phyloP scores from a whole-genome alignment of 2,888 invertebrate species.

The Drosophila rellima region DNA sequence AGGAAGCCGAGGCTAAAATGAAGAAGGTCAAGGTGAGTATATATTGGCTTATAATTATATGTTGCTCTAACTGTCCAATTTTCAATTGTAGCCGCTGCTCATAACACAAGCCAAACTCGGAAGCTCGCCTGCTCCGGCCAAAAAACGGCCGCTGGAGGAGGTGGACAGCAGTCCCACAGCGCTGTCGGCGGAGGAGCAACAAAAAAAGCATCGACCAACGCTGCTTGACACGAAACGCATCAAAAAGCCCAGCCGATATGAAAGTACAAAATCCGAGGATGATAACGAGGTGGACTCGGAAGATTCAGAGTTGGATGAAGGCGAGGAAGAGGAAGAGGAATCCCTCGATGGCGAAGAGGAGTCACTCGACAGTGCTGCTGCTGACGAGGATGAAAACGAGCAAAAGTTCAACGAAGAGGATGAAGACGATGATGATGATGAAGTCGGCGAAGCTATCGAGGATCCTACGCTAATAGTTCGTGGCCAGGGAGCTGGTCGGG shows the following conservation, averaged over 20 bases:
- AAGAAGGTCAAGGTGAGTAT: constrained; percentile 81
- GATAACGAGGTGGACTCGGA: constrained; percentile 74
- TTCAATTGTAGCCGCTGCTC: constrained; percentile 73
- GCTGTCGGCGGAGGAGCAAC: constrained; percentile 51
- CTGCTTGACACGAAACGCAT: constrained; percentile 82
- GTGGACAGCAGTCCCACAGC: constrained; percentile 61
- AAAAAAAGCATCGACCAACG: constrained; percentile 81
- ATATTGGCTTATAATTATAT: background rate
- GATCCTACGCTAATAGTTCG: constrained; percentile 90
- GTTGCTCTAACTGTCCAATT: constrained; percentile 2
- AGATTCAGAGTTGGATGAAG: constrained; percentile 67
- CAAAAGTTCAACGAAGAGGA: constrained; percentile 64
- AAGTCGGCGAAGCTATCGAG: constrained; percentile 89
- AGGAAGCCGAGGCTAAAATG: constrained; percentile 50
- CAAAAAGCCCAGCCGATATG: constrained; percentile 83
- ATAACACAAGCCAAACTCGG: constrained; percentile 82
- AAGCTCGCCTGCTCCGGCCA: constrained; percentile 52
- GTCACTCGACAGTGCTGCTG: constrained; percentile 82
- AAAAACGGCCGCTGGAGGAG: constrained; percentile 76
- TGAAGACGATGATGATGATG: constrained; percentile 75
- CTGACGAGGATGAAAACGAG: constrained; percentile 80
- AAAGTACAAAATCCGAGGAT: constrained; percentile 79
- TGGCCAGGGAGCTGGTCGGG: constrained; percentile 90
- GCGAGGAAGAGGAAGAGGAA: constrained; percentile 69
- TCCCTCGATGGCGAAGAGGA: constrained; percentile 76